Conservation (phyloP, 2,113 vertebrate genomes). For the Pseudorhombus dupliciocellatus region DNA sequence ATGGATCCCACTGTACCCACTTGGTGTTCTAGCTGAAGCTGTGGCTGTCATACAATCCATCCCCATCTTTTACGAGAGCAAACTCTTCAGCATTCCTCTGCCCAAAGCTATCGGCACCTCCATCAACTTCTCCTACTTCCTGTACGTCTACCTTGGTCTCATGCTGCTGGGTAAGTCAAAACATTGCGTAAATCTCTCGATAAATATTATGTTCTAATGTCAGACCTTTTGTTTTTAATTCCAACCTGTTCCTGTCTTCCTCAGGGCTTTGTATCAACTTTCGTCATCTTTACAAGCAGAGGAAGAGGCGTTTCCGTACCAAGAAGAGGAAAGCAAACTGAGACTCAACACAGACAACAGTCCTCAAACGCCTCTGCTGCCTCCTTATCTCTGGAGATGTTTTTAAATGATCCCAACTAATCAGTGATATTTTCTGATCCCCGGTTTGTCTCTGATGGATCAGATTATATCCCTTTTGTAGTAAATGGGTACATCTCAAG, state of each 20-base stretch:
- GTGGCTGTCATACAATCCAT: conserved; percentile 91
- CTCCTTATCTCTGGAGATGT: conserved; percentile 52
- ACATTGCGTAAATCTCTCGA: neutral
- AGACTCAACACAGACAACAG: conserved; percentile 33
- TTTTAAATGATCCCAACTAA: neutral
- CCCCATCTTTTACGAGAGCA: conserved; percentile 88
- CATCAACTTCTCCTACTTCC: conserved; percentile 88
- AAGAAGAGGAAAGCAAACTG: conserved; percentile 91
- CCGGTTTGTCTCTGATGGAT: neutral
- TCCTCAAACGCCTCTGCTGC: conserved; percentile 32
- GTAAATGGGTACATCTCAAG: neutral
- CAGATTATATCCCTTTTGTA: neutral
- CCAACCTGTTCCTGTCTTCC: neutral
- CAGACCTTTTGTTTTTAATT: neutral
- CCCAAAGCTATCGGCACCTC: conserved; percentile 86
- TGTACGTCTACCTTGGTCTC: conserved; percentile 86
- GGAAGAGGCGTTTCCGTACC: conserved; percentile 85
- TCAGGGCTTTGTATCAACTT: conserved; percentile 89
- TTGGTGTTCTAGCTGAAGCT: conserved; percentile 92
- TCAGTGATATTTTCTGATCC: neutral
- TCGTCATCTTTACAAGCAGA: conserved; percentile 92
- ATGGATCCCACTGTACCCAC: conserved; percentile 94
- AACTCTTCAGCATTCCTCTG: conserved; percentile 88
- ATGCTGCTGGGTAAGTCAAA: conserved; percentile 89
- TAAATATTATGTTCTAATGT: neutral